These are phyloP conservation scores for Ochotona princeps DNA, from an alignment of 2,113 vertebrate species.

Conservation along the genomic window DNA sequence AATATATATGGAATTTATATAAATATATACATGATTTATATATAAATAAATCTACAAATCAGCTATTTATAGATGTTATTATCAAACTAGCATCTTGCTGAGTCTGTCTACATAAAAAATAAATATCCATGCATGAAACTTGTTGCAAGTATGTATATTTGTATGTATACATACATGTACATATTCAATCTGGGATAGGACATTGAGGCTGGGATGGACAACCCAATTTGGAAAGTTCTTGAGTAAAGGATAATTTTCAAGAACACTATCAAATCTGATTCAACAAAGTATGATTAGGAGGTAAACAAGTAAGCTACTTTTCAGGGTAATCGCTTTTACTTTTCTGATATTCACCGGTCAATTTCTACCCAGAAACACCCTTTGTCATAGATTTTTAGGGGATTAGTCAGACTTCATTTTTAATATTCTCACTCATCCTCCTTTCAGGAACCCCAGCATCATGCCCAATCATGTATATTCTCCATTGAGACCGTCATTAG, in stretches of 20 bases:
- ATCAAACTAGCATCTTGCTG: not conserved
- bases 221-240: not conserved
- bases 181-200: not conserved
- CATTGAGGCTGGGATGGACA: not conserved
- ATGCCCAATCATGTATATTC: not conserved
- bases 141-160: not conserved
- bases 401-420: not conserved
- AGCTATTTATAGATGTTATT: not conserved
- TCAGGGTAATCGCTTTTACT: not conserved
- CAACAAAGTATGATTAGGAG: not conserved
- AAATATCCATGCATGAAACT: not conserved
- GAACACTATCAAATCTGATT: not conserved
- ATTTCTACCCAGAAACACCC: not conserved
- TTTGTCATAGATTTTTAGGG: not conserved
- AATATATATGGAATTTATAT: not conserved
- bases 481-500: no score
- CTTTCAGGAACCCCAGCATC: not conserved
- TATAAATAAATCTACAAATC: not conserved
- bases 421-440: not conserved
- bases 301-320: not conserved
- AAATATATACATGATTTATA: no score
- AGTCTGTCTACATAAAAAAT: not conserved
- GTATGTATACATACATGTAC: not conserved
- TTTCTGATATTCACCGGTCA: not conserved
- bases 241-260: not conserved